A percentile compares a stretch with the other conserved stretches of the same genome.
These are phyloP conservation scores for Falco rusticolus DNA, from an alignment of 2,797 vertebrate genomes.

Conservation along the genomic window DNA sequence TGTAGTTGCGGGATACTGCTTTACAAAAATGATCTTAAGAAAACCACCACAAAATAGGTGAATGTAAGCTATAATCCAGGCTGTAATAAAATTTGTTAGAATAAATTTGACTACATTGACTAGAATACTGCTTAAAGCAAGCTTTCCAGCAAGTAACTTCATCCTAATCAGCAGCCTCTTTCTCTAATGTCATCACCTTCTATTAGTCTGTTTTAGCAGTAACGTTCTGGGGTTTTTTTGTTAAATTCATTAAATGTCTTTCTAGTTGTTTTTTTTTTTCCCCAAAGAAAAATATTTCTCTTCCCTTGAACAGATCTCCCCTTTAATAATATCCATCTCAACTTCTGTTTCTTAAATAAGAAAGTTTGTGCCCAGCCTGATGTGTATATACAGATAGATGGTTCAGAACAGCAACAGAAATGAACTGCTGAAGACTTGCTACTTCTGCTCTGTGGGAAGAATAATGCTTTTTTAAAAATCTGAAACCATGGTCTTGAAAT, in stretches of 20 bases:
- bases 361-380: background rate
- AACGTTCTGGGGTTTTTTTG: background rate
- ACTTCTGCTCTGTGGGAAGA: background rate
- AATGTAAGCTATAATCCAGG: background rate
- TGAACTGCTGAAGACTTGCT: background rate
- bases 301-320: background rate
- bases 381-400: background rate
- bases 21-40: background rate
- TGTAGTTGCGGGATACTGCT: background rate
- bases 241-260: background rate
- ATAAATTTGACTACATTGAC: background rate
- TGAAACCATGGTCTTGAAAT: background rate
- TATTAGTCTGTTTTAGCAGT: background rate
- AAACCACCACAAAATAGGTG: background rate
- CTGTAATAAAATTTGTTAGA: background rate
- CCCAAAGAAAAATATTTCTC: background rate
- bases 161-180: background rate
- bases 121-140: background rate
- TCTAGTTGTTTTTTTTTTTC: background rate
- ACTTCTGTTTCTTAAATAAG: background rate
- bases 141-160: background rate
- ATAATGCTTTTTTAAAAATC: background rate
- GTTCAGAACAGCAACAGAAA: background rate
- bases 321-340: background rate
- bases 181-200: background rate